Evolutionary conservation across 1,140 invertebrate genomes (phyloP).

Genomic region (Diachasma alloeum): DNA sequence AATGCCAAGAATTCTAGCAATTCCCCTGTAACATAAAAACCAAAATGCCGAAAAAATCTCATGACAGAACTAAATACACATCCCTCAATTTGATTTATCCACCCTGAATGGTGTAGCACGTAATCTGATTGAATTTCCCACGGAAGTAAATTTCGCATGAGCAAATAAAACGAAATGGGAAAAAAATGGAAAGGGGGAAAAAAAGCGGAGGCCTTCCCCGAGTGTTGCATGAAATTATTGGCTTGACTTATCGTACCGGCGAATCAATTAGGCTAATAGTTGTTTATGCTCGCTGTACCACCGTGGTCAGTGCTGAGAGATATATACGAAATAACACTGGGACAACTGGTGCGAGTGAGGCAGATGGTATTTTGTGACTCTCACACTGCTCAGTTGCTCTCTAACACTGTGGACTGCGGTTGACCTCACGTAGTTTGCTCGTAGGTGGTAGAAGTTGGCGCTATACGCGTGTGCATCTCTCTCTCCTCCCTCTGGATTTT

Average conservation of each 20-base stretch:
- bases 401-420: conserved; percentile 18
- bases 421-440: conserved; percentile 25
- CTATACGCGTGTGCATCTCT: not conserved
- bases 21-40: not conserved
- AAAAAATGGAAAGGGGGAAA: conserved; percentile 13
- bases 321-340: conserved; percentile 13
- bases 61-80: not conserved
- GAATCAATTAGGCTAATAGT: conserved; percentile 58
- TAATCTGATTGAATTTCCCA: conserved; percentile 20
- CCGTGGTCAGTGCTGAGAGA: conserved; percentile 12
- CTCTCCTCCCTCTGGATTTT: not conserved
- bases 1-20: not conserved
- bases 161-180: not conserved
- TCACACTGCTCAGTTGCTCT: not conserved
- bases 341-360: conserved; percentile 11
- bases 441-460: conserved; percentile 19
- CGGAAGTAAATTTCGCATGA: conserved; percentile 5
- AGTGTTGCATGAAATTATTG: conserved; percentile 48
- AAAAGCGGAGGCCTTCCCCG: not conserved
- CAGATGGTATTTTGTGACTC: conserved; percentile 13
- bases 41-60: not conserved
- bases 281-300: conserved; percentile 40
- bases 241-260: conserved; percentile 39
- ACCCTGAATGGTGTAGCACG: not conserved
- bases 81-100: not conserved